phyloP scores from a whole-genome alignment of 2,113 vertebrate genomes.

The Chaetorhynchus papuensis region DNA sequence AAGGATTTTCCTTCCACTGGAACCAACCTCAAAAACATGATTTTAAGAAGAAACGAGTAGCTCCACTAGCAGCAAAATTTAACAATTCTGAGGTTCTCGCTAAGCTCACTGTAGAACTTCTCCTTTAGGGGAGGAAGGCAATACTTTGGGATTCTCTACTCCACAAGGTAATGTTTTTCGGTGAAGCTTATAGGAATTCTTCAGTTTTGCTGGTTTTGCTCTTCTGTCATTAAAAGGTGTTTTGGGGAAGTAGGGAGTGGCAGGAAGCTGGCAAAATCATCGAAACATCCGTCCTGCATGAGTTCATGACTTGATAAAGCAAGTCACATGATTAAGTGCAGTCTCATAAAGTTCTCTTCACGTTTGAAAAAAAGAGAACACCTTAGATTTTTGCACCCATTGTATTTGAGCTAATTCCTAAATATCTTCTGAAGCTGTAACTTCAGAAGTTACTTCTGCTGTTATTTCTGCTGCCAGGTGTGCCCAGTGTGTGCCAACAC shows the following conservation, averaged over 20 bases:
- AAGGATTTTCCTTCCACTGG: not conserved
- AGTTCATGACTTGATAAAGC: not conserved
- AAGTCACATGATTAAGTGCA: not conserved
- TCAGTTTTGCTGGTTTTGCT: not conserved
- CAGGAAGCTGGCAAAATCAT: not conserved
- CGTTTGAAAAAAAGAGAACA: not conserved
- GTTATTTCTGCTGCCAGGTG: not conserved
- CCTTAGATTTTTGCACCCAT: not conserved
- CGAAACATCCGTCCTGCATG: not conserved
- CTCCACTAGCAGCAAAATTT: not conserved
- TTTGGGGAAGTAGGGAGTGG: not conserved
- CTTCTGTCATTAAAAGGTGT: not conserved
- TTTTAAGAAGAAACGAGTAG: not conserved
- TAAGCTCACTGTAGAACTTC: not conserved
- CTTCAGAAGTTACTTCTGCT: not conserved
- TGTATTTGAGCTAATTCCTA: conserved; percentile 35
- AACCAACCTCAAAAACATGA: not conserved
- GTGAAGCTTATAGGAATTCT: not conserved
- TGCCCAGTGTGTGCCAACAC: not conserved
- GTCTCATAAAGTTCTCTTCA: not conserved
- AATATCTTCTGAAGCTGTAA: conserved; percentile 4
- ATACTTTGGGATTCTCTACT: not conserved
- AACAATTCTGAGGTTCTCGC: not conserved
- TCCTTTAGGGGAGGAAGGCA: not conserved
- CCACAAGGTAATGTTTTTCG: not conserved